Evolutionary conservation across 2,888 invertebrate species (phyloP).

Genomic region (Bugulina stolonifera): DNA sequence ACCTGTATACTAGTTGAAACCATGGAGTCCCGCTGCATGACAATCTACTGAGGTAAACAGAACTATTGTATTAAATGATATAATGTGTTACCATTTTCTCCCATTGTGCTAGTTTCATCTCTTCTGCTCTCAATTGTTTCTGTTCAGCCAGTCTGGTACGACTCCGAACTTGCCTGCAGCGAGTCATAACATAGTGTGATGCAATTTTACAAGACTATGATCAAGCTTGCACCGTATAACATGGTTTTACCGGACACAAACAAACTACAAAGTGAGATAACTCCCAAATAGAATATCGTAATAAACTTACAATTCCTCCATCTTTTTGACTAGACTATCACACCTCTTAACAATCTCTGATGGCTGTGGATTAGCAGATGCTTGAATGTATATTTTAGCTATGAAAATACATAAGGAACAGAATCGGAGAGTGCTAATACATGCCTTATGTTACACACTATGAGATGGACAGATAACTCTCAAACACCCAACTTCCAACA

Average conservation of each 20-base stretch:
- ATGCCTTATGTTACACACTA: too few relatives aligned
- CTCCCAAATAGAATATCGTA: too few relatives aligned
- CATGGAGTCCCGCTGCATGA: too few relatives aligned
- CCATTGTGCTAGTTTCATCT: conserved; percentile 7
- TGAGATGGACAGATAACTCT: too few relatives aligned
- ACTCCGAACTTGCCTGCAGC: not conserved
- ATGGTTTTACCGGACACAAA: not conserved
- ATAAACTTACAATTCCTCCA: conserved; percentile 5
- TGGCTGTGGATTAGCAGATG: not conserved
- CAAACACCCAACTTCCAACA: too few relatives aligned
- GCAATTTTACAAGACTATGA: too few relatives aligned
- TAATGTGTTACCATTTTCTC: conserved; percentile 2
- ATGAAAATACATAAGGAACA: not conserved
- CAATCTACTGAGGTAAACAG: too few relatives aligned
- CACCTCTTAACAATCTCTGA: not conserved
- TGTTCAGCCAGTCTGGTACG: conserved; percentile 2
- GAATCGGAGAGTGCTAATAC: too few relatives aligned
- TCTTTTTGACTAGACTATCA: not conserved
- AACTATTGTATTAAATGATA: too few relatives aligned
- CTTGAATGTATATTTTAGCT: not conserved
- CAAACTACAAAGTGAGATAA: not conserved
- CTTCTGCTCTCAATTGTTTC: not conserved
- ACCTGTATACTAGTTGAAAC: too few relatives aligned
- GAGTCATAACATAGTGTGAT: too few relatives aligned
- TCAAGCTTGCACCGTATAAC: not conserved